Evolutionary conservation across 30 jellyfish, hydroid and myxozoan species (phyloP).

Genomic region (Aurelia sp.): DNA sequence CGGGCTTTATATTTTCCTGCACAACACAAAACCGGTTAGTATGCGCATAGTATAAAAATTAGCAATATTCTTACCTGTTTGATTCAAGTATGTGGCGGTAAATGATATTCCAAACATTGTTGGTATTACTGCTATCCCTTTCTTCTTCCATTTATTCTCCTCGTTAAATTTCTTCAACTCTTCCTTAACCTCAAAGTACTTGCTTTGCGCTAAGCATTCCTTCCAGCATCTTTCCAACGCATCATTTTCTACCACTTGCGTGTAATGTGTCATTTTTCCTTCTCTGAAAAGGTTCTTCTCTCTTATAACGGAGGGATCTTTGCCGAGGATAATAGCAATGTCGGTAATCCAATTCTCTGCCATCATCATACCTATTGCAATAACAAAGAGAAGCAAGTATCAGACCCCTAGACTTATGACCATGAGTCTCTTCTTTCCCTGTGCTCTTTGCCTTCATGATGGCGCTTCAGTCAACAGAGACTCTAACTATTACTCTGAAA

Average conservation of each 20-base stretch:
- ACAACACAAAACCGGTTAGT: too few species aligned
- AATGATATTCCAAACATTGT: constrained; percentile 36
- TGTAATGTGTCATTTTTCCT: constrained; percentile 33
- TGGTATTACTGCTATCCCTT: constrained; percentile 40
- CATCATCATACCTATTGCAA: constrained; percentile 38
- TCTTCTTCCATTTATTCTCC: constrained; percentile 48
- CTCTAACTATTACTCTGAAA: too few species aligned
- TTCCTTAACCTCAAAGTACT: constrained; percentile 8
- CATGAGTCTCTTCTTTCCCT: too few species aligned
- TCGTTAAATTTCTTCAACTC: constrained; percentile 32
- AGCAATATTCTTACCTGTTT: constrained; percentile 11
- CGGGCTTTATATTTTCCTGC: too few species aligned
- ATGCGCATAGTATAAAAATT: too few species aligned
- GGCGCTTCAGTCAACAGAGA: too few species aligned
- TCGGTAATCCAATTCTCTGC: constrained; percentile 60
- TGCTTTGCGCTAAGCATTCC: constrained; percentile 37
- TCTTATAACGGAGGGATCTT: constrained; percentile 41
- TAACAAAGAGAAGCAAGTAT: not conserved
- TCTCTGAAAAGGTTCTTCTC: constrained; percentile 14
- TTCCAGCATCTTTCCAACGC: constrained; percentile 39
- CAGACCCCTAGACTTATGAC: too few species aligned
- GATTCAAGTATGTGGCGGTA: constrained; percentile 9
- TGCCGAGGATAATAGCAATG: constrained; percentile 34
- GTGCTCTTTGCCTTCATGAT: too few species aligned
- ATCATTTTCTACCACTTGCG: constrained; percentile 29